phyloP scores from a whole-genome alignment of 2,888 invertebrate genomes.

The Mermis nigrescens region DNA sequence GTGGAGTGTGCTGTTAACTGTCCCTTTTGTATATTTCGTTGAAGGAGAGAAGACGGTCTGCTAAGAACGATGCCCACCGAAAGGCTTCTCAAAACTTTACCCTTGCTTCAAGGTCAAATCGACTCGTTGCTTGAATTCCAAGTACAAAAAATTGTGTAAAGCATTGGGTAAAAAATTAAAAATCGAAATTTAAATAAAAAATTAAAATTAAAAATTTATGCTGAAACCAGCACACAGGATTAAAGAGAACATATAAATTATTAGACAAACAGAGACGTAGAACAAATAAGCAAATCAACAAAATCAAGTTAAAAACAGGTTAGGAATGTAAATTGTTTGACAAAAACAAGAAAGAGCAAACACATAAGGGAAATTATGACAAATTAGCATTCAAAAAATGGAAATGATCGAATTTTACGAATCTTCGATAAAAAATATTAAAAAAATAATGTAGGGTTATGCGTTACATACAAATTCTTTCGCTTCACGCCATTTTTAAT shows the following conservation, averaged over 20 bases:
- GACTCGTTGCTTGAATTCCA: conserved; percentile 91
- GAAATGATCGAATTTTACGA: too few relatives aligned
- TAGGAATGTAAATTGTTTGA: too few relatives aligned
- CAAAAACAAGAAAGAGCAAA: too few relatives aligned
- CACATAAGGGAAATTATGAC: too few relatives aligned
- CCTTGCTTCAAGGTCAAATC: conserved; percentile 79
- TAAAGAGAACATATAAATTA: too few relatives aligned
- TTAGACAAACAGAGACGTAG: background rate
- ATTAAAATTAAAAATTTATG: background rate
- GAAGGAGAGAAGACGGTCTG: conserved; percentile 85
- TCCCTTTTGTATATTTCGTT: conserved; percentile 16
- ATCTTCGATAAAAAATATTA: too few relatives aligned
- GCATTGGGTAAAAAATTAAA: conserved; percentile 3
- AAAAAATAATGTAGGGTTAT: too few relatives aligned
- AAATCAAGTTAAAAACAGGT: too few relatives aligned
- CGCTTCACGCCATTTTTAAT: too few relatives aligned
- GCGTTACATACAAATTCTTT: too few relatives aligned
- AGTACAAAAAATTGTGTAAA: conserved; percentile 31
- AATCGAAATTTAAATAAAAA: conserved; percentile 6
- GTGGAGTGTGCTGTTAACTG: conserved; percentile 8
- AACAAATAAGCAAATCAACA: background rate
- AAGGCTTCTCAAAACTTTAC: conserved; percentile 83
- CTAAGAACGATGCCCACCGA: conserved; percentile 91
- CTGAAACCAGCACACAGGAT: background rate
- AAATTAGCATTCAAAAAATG: too few relatives aligned